Evolutionary conservation across 1,140 invertebrate genomes (phyloP).

Genomic region (Drosophila nannoptera): DNA sequence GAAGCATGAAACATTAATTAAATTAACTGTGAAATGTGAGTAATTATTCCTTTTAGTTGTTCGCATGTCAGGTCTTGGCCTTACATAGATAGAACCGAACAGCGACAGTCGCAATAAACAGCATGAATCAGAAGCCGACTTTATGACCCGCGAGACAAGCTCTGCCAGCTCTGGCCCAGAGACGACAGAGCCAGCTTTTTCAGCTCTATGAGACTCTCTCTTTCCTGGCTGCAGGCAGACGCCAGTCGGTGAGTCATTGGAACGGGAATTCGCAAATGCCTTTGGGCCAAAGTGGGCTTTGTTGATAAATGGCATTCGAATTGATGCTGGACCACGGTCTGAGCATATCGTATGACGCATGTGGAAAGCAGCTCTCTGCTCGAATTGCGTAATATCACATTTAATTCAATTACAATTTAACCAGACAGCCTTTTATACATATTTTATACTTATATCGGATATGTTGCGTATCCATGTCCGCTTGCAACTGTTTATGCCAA

Average conservation of each 20-base stretch:
- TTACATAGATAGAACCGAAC: conserved; percentile 58
- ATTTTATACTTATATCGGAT: conserved; percentile 10
- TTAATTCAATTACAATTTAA: conserved; percentile 46
- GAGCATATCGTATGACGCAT: conserved; percentile 32
- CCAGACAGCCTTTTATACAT: conserved; percentile 7
- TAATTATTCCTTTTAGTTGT: conserved; percentile 63
- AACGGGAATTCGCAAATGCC: conserved; percentile 42
- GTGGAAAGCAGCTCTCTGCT: conserved; percentile 32
- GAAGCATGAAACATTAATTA: conserved; percentile 64
- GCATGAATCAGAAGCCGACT: conserved; percentile 52
- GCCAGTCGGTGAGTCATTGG: conserved; percentile 48
- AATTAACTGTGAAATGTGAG: conserved; percentile 68
- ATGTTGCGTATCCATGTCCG: neutral
- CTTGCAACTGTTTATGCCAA: neutral
- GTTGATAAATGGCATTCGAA: conserved; percentile 37
- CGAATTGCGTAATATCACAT: conserved; percentile 34
- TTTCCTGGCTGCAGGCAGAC: neutral
- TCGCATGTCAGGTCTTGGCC: conserved; percentile 62
- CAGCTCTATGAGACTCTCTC: neutral
- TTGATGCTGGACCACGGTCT: neutral
- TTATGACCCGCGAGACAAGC: conserved; percentile 26
- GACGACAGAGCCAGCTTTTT: conserved; percentile 2
- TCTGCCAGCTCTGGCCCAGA: too few species aligned
- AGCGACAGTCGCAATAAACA: conserved; percentile 15
- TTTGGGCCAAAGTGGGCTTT: conserved; percentile 48